Conservation (phyloP, 2,888 invertebrate species). For the Gastrophysa polygoni region DNA sequence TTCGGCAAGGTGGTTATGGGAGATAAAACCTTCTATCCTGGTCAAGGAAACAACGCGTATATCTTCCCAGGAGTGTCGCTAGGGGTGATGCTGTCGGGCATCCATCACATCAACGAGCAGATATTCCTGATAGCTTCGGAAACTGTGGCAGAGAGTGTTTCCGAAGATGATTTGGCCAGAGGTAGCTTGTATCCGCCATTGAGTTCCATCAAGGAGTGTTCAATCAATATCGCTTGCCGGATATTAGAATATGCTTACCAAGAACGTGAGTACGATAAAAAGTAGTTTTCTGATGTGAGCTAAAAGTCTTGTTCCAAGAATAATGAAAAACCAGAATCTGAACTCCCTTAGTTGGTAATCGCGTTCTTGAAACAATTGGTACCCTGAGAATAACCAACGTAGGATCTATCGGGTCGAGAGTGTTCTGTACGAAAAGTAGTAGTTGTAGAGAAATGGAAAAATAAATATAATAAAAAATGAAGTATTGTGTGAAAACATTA, state of each 20-base stretch:
- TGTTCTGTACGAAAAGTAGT: no score
- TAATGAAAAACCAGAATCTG: no score
- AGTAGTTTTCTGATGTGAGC: background rate
- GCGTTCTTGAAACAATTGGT: no score
- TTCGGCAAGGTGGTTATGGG: slow-evolving; percentile 84
- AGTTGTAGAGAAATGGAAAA: no score
- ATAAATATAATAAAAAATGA: no score
- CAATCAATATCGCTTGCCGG: slow-evolving; percentile 85
- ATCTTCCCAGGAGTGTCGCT: slow-evolving; percentile 97
- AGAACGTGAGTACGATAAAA: slow-evolving; percentile 66
- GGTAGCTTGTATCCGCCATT: slow-evolving; percentile 96
- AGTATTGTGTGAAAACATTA: no score
- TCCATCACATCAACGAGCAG: slow-evolving; percentile 91
- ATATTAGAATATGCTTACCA: slow-evolving; percentile 90
- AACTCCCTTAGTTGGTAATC: no score
- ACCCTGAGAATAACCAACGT: no score
- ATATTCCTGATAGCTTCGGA: slow-evolving; percentile 95
- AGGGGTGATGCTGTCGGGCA: slow-evolving; percentile 92
- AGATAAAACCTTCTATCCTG: slow-evolving; percentile 84
- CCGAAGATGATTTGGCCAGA: slow-evolving; percentile 76
- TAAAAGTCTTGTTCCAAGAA: no score
- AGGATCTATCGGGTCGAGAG: no score
- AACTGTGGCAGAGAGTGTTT: slow-evolving; percentile 83
- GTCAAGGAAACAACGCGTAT: slow-evolving; percentile 98
- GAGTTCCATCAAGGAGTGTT: slow-evolving; percentile 81